These are phyloP conservation scores for Synergus laeviventris DNA, from an alignment of 2,888 invertebrate species.

Conservation along the genomic window DNA sequence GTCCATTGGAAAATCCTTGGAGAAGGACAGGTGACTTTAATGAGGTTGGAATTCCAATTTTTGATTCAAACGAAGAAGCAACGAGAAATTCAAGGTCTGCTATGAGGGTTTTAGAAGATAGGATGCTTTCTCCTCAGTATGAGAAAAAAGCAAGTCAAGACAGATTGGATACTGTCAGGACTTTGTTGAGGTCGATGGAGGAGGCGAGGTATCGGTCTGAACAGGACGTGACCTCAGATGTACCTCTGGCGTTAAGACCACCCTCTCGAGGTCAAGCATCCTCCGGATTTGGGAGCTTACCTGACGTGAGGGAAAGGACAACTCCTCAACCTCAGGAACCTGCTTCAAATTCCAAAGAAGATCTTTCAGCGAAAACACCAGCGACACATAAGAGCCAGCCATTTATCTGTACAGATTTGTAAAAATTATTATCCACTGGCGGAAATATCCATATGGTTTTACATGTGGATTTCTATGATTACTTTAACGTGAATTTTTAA, in stretches of 20 bases:
- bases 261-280: constrained; percentile 64
- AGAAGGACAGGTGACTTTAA: constrained; percentile 68
- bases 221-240: constrained; percentile 42
- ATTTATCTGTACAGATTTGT: constrained; percentile 66
- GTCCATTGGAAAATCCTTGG: constrained; percentile 40
- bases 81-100: constrained; percentile 44
- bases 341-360: constrained; percentile 53
- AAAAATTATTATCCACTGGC: constrained; percentile 30
- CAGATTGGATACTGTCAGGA: constrained; percentile 51
- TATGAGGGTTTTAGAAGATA: constrained; percentile 43
- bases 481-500: no score
- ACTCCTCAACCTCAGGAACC: constrained; percentile 46
- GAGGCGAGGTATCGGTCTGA: constrained; percentile 47
- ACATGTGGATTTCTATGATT: no score
- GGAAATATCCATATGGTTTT: no score
- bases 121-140: constrained; percentile 44
- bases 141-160: constrained; percentile 56
- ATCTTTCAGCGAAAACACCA: constrained; percentile 51
- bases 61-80: constrained; percentile 49
- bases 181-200: constrained; percentile 52
- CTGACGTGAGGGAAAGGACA: constrained; percentile 58
- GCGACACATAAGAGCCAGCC: background rate
- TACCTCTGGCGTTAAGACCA: constrained; percentile 53
- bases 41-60: constrained; percentile 71
- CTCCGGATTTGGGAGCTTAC: constrained; percentile 68